Evolutionary conservation across 2,888 invertebrate genomes (phyloP).

Genomic region (Anthrax anthrax): DNA sequence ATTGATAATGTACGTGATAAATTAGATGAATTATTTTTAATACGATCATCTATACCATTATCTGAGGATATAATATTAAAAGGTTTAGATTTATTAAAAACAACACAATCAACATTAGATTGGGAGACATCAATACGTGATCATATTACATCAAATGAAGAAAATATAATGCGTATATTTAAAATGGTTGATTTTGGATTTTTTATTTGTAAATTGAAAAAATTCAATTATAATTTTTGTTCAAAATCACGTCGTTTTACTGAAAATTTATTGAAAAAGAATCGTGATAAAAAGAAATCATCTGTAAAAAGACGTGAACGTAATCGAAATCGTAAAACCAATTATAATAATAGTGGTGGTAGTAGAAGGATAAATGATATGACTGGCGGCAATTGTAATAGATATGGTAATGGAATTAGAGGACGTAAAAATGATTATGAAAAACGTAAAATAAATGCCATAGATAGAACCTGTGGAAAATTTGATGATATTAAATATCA

Average conservation of each 20-base stretch:
- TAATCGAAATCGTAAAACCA: constrained; percentile 6
- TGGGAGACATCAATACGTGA: constrained; percentile 42
- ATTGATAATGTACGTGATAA: constrained; percentile 28
- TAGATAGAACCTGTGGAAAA: too few species aligned
- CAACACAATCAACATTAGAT: constrained; percentile 51
- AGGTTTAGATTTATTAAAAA: constrained; percentile 52
- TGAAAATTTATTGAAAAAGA: constrained; percentile 27
- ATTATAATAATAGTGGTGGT: constrained; percentile 29
- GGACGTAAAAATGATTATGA: constrained; percentile 1
- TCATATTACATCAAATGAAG: constrained; percentile 41
- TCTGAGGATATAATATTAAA: constrained; percentile 63
- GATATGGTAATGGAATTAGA: not conserved
- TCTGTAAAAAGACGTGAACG: constrained; percentile 20
- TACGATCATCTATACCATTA: constrained; percentile 49
- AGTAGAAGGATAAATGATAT: constrained; percentile 31
- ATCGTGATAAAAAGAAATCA: constrained; percentile 23
- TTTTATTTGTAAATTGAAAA: constrained; percentile 34
- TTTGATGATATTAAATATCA: too few species aligned
- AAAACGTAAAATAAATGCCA: not conserved
- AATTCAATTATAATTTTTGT: constrained; percentile 34
- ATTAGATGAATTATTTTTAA: constrained; percentile 40
- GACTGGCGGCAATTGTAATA: constrained; percentile 21
- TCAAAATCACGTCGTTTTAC: constrained; percentile 27
- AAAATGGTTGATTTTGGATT: constrained; percentile 68
- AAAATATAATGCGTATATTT: constrained; percentile 57